Percentiles rank a stretch among this genome's conserved stretches.
phyloP scores from a whole-genome alignment of 2,797 vertebrate species.

The Coranthus polyacanthus region DNA sequence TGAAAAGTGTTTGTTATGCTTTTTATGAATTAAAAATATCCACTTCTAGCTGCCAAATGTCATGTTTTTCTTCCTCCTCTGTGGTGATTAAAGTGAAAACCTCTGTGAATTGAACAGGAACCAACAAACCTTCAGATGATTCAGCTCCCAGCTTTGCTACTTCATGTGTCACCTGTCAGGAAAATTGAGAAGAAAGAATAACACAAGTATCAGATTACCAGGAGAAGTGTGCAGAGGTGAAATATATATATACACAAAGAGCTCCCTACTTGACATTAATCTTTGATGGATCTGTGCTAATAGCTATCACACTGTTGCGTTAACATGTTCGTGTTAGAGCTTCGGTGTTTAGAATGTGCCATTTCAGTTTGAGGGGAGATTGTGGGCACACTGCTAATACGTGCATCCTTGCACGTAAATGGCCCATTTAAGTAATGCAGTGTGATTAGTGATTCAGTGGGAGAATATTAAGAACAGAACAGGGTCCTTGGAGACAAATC shows the following conservation, averaged over 20 bases:
- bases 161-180: slow-evolving; percentile 54
- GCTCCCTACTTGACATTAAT: slow-evolving; percentile 36
- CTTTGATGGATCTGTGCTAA: slow-evolving; percentile 28
- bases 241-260: slow-evolving; percentile 40
- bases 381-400: slow-evolving; percentile 21
- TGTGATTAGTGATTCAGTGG: slow-evolving; percentile 1
- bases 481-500: background rate
- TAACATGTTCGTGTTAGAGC: slow-evolving; percentile 32
- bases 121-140: slow-evolving; percentile 53
- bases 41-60: slow-evolving; percentile 52
- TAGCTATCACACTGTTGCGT: slow-evolving; percentile 26
- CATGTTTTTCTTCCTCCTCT: slow-evolving; percentile 37
- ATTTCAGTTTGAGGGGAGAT: slow-evolving; percentile 17
- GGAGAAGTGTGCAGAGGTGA: slow-evolving; percentile 28
- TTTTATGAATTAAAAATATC: slow-evolving; percentile 44
- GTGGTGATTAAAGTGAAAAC: slow-evolving; percentile 60
- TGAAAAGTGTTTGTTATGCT: slow-evolving; percentile 13
- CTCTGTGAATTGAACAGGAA: slow-evolving; percentile 54
- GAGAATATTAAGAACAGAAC: background rate
- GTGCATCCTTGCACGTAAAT: slow-evolving; percentile 10
- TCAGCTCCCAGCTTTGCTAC: slow-evolving; percentile 48
- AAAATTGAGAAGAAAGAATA: slow-evolving; percentile 56
- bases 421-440: slow-evolving; percentile 16
- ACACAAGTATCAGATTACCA: slow-evolving; percentile 48
- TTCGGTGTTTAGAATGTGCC: slow-evolving; percentile 34